phyloP scores from a whole-genome alignment of 64 coral and sea anemone genomes.

The Actinia tenebrosa region DNA sequence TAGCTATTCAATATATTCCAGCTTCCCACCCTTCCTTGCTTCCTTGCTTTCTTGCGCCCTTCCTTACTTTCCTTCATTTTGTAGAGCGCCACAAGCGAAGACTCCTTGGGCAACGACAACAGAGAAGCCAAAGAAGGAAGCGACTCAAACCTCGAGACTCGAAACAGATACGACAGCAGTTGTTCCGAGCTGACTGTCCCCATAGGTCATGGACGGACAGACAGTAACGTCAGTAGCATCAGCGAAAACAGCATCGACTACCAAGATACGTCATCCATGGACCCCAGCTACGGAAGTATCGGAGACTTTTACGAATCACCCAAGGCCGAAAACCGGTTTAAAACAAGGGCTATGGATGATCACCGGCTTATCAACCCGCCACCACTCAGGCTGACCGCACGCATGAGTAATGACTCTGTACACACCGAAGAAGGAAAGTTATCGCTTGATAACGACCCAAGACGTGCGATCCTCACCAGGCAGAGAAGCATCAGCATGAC shows the following conservation, averaged over 20 bases:
- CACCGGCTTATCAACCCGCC: background rate
- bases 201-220: constrained; percentile 37
- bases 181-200: constrained; percentile 32
- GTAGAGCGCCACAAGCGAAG: constrained; percentile 22
- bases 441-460: background rate
- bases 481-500: constrained; percentile 71
- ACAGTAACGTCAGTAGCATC: constrained; percentile 52
- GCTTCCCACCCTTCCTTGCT: background rate
- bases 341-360: background rate
- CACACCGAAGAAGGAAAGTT: constrained; percentile 8
- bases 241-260: constrained; percentile 63
- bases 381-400: background rate
- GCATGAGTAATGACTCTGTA: background rate
- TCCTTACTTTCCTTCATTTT: background rate
- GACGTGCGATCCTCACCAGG: constrained; percentile 2
- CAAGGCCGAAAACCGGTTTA: background rate
- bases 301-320: background rate
- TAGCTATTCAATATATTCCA: too few species aligned
- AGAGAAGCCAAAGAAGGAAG: background rate
- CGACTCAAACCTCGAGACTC: background rate
- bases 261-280: background rate
- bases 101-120: background rate
- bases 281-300: background rate
- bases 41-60: background rate
- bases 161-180: constrained; percentile 19